Evolutionary conservation across 2,888 invertebrate genomes (phyloP), one percentile per base, ranked within the genome.

Genomic region (Villa cingulata): DNA sequence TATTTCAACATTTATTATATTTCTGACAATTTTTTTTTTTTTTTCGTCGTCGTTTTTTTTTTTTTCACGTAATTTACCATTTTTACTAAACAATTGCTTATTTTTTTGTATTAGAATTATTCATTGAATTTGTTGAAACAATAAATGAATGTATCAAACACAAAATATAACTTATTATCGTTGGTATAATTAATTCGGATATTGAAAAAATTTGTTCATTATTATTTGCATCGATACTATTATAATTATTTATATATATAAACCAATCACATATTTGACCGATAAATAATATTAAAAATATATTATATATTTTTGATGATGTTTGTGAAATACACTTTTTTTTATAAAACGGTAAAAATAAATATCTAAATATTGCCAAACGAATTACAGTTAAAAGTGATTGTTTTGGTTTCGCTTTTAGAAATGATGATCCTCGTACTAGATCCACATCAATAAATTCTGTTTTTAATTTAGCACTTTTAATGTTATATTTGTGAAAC

Each of bases 371-470:
- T 45, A 90, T 73, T 7, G 92, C 92, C 62, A 85, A 78, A 66
- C 84, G 80, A 51, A 87, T 81, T 51, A 94, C 87, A 38, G 86
- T 85, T 40, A 85, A 75, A 67, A 92, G 78, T 53, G 91, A 86
- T 70, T 94, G 85, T 60, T 92, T 90, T 2, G 95, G 91, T 68
- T 95, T 95, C 16, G 90, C 86, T 75, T 95, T 95, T 15, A 92
- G 86, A 70, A 95, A 95, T 50, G 92, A 89, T 37, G 95, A 94
- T 41, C 94, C 94, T 81, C 92, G 77, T 48, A 96, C 90, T 60
- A 96, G 77, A 72, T 96, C 96, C 46, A 96, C 86, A 74, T 96
- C 95, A 55, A 96, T 96, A 40, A 92, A 79, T 63, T 94, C 92
- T 17, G 90, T 86, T 65, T 91, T 89, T 14, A 88, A 74, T 62